Percentiles rank a stretch among this genome's conserved stretches.
phyloP scores from a whole-genome alignment of 2,888 invertebrate species.

The Pseudococcus longispinus region DNA sequence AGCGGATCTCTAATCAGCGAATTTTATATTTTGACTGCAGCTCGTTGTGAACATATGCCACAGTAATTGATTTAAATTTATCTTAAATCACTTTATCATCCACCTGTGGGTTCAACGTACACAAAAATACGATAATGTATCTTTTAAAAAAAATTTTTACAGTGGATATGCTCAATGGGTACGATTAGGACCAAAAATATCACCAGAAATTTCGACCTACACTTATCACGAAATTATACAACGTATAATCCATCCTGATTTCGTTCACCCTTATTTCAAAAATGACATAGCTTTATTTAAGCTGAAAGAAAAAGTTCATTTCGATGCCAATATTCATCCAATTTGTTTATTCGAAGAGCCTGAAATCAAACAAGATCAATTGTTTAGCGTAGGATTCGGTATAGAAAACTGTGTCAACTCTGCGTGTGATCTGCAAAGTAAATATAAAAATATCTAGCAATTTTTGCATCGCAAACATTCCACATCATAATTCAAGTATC shows the following conservation, averaged over 20 bases:
- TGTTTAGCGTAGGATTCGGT: background rate
- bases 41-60: conserved; percentile 6
- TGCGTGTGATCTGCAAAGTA: background rate
- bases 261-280: background rate
- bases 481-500: too few species aligned
- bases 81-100: background rate
- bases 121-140: too few species aligned
- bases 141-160: background rate
- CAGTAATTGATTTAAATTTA: background rate
- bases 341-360: background rate
- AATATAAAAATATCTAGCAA: background rate
- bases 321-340: background rate
- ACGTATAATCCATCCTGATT: background rate
- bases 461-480: too few species aligned
- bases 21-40: conserved; percentile 19
- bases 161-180: conserved; percentile 5
- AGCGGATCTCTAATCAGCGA: conserved; percentile 15
- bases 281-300: conserved; percentile 28
- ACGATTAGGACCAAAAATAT: background rate
- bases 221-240: background rate
- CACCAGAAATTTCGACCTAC: background rate
- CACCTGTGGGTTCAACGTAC: too few species aligned
- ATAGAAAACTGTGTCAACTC: background rate
- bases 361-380: background rate
- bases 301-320: background rate